Evolutionary conservation across 2,113 vertebrate genomes (phyloP), one percentile per base, ranked within the genome.

Genomic region (Penelope pileata): DNA sequence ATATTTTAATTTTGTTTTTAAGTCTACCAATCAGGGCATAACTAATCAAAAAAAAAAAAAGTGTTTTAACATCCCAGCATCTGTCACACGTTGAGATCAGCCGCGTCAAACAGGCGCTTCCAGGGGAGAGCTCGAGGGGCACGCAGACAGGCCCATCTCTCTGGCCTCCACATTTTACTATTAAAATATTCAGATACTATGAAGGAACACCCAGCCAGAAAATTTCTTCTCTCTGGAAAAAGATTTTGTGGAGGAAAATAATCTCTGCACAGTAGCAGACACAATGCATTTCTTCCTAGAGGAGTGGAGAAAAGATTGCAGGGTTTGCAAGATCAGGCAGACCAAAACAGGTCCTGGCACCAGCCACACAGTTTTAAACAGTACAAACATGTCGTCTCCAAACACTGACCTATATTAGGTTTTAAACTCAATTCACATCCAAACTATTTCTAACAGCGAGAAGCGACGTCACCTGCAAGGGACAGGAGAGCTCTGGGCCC

Each of bases 1-100:
- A 4, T 75, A 80, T 91, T 70, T 86, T 78, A 80, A 73, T 79
- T 79, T 88, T 82, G 76, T 90, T 92, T 83, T 92, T 43, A 64
- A 36, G 86, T 66, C 82, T 83, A 90, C 62, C 77, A 79, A 78
- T 83, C 62, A 43, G 60, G 60, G 30, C 38, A 90, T 69, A 90
- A 90, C 70, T 78, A 67, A 74, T 63, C 86, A 83, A 60, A 88
- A 54, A 45, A 40, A 51, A 30, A 48, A 56, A 58, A 58, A 58
- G 30, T 11, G 17, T 5, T 78, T 51, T 73, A 63, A 19, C 50
- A 64, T 86, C 70, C 86, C 79, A 75, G 69, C 38, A 69, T 40
- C 77, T 86, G 82, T 75, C 82, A 64, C 23, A 8, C 22, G 19
- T 59, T 69, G 69, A 64, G 74, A 74, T 68, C 58, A 40, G 50